Evolutionary conservation across 2,888 invertebrate species (phyloP).

Genomic region (Andrena praecox): DNA sequence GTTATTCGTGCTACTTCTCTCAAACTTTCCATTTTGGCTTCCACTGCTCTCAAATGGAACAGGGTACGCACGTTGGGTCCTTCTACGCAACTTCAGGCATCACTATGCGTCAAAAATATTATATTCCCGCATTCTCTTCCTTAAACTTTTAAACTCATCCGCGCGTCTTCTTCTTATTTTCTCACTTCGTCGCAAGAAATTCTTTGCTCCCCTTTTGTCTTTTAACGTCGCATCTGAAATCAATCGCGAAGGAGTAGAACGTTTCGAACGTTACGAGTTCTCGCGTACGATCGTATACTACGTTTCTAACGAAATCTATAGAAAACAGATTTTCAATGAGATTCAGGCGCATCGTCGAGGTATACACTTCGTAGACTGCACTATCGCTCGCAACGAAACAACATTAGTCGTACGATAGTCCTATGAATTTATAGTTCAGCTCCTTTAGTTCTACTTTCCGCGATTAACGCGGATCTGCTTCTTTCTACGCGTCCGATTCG

Average conservation of each 20-base stretch:
- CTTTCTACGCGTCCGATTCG: conserved; percentile 17
- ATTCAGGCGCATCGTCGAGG: conserved; percentile 9
- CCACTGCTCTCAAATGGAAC: conserved; percentile 42
- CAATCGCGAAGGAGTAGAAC: conserved; percentile 20
- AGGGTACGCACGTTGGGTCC: conserved; percentile 48
- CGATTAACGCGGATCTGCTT: conserved; percentile 21
- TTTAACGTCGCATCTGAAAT: conserved; percentile 24
- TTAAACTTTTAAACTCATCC: conserved; percentile 13
- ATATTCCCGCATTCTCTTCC: conserved; percentile 36
- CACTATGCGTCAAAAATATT: conserved; percentile 35
- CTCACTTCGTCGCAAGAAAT: conserved; percentile 8
- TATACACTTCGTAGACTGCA: conserved; percentile 15
- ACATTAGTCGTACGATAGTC: conserved; percentile 8
- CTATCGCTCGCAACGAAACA: neutral
- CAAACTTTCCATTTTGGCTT: conserved; percentile 75
- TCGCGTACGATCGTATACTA: conserved; percentile 2
- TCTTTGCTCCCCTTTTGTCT: conserved; percentile 30
- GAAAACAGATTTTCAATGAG: conserved; percentile 3
- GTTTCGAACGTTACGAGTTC: conserved; percentile 13
- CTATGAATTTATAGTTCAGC: conserved; percentile 29
- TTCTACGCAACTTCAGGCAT: conserved; percentile 39
- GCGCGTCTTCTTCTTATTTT: conserved; percentile 39
- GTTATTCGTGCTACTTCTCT: conserved; percentile 72
- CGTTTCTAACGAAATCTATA: conserved; percentile 16
- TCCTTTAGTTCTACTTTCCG: conserved; percentile 28